Base-by-base conservation (phyloP, 2,113 vertebrate species). In the Forbesichthys agassizii region DNA sequence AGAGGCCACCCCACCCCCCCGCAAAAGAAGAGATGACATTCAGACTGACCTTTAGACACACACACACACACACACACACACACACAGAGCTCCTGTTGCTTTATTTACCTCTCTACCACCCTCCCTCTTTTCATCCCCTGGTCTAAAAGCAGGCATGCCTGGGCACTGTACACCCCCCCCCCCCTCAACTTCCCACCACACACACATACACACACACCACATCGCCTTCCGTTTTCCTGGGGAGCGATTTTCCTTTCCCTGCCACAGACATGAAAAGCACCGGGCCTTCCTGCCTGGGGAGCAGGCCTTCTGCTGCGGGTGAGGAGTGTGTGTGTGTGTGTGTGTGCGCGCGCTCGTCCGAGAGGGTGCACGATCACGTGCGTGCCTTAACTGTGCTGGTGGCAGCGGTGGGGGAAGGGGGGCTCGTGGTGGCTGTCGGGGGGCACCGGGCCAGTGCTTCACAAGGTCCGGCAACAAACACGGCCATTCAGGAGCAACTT, bases 201-300 rank as follows among this genome's bases (percentile, higher is more conserved):
- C 27, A 27, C 27, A 27, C 27, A 2, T 2, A 27, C 27, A 27
- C 27, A 27, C 27, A 81, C 90, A 80, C 92, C 89, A 89, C 84
- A 89, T 89, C 89, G 92, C 89, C 85, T 89, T 27, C 27, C 27
- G 27, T 27, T 27, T 93, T 95, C 93, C 94, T 94, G 93, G 93
- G 92, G 92, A 94, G 94, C 88, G 88, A 92, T 88, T 94, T 93
- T 92, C 90, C 93, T 80, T 88, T 92, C 88, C 79, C 89, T 79
- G 85, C 78, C 86, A 66, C 89, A 89, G 91, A 94, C 91, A 93
- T 92, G 92, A 96, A 96, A 95, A 93, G 86, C 88, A 66, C 85
- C 82, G 86, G 90, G 86, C 89, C 92, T 95, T 96, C 94, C 94
- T 91, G 94, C 91, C 89, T 81, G 87, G 90, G 93, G 91, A 91